phyloP scores from a whole-genome alignment of 2,797 vertebrate genomes.

The Mormyrus hasselquistii region DNA sequence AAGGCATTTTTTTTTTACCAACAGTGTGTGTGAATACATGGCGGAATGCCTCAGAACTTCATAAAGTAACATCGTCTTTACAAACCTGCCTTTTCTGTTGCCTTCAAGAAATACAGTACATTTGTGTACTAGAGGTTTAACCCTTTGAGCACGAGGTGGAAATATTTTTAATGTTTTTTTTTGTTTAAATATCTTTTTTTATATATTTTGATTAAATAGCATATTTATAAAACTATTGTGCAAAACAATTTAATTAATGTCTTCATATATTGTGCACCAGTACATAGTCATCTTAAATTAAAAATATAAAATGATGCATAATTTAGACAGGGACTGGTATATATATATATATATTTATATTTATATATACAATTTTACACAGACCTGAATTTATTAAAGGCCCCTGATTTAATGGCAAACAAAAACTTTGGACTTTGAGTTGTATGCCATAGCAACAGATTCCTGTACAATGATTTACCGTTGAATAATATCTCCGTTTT shows the following conservation, averaged over 20 bases:
- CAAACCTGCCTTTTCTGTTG: conserved; percentile 82
- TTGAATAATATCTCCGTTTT: conserved; percentile 27
- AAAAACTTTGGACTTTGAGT: conserved; percentile 43
- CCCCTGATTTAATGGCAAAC: conserved; percentile 64
- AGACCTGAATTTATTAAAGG: conserved; percentile 72
- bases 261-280: conserved; percentile 76
- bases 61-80: conserved; percentile 97
- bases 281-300: conserved; percentile 77
- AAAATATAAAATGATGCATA: conserved; percentile 82
- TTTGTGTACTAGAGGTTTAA: conserved; percentile 86
- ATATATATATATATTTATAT: conserved; percentile 69
- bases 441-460: conserved; percentile 42
- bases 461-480: conserved; percentile 40
- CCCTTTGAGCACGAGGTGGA: conserved; percentile 94
- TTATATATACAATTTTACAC: conserved; percentile 72
- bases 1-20: conserved; percentile 87
- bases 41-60: conserved; percentile 81
- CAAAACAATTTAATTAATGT: conserved; percentile 81
- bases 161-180: conserved; percentile 52
- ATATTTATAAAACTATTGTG: conserved; percentile 91
- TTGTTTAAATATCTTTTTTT: conserved; percentile 34
- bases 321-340: conserved; percentile 74
- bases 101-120: conserved; percentile 91
- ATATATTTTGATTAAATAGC: conserved; percentile 86
- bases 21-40: conserved; percentile 89